These are phyloP conservation scores for Aphidius ervi DNA, from an alignment of 1,140 invertebrate species.

Conservation along the genomic window DNA sequence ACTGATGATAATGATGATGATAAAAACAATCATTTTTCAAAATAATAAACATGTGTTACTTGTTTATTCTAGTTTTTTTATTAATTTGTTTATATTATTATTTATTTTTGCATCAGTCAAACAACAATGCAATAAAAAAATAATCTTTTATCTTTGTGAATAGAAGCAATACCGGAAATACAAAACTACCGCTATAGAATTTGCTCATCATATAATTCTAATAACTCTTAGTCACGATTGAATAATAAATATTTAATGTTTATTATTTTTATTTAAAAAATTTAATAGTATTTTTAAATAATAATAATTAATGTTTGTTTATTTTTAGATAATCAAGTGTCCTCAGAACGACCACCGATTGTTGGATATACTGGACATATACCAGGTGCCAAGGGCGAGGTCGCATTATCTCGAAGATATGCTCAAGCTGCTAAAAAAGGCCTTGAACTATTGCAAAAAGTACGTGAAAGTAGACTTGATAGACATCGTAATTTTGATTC, in stretches of 20 bases:
- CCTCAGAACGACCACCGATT: constrained; percentile 66
- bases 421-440: constrained; percentile 64
- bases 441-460: constrained; percentile 58
- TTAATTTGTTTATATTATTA: too few relatives aligned
- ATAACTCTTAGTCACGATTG: too few relatives aligned
- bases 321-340: constrained; percentile 60
- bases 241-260: not conserved
- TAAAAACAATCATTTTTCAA: too few relatives aligned
- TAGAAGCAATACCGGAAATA: too few relatives aligned
- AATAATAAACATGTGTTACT: too few relatives aligned
- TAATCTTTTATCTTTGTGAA: too few relatives aligned
- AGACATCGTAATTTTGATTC: constrained; percentile 19
- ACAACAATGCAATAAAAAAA: too few relatives aligned
- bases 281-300: not conserved
- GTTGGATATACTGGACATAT: constrained; percentile 71
- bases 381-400: constrained; percentile 62
- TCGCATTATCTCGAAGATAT: constrained; percentile 64
- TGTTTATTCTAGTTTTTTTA: too few relatives aligned
- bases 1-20: too few relatives aligned
- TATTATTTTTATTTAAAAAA: not conserved
- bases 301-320: constrained; percentile 7
- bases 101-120: too few relatives aligned
- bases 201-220: too few relatives aligned
- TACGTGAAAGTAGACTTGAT: constrained; percentile 52
- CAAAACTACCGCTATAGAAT: too few relatives aligned